Evolutionary conservation across 2,113 vertebrate species (phyloP), one percentile per base, ranked within the genome.

Genomic region (Microcebus tavaratra): DNA sequence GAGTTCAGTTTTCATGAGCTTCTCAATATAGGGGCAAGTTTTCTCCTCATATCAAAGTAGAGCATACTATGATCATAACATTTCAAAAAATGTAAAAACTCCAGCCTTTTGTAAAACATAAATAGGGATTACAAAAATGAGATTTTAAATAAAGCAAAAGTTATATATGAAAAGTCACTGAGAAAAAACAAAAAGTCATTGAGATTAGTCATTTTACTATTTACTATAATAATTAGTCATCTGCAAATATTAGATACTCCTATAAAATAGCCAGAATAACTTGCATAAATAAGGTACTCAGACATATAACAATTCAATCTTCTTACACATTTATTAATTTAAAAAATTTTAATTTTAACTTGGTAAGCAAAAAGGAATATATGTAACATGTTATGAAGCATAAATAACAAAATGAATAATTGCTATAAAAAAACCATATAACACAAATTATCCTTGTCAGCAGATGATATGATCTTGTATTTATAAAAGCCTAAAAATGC

Each of bases 81-180:
- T 80, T 45, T 48, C 1, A 34, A 34, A 63, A 80, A 36, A 72
- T 27, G 15, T 29, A 42, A 36, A 68, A 91, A 93, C 18, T 55
- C 61, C 12, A 82, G 42, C 29, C 29, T 96, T 87, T 50, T 63
- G 15, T 80, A 90, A 87, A 90, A 76, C 23, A 95, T 48, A 85
- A 67, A 57, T 6, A 55, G 23, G 34, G 42, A 91, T 70, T 36
- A 34, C 27, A 36, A 94, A 89, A 90, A 67, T 48, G n/a, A 80
- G 23, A 86, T 86, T 70, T 29, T 61, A 53, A 87, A 82, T 63
- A 45, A 53, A 72, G 39, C n/a, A 65, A 79, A 96, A 83, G 36
- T 72, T 61, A 68, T 6, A 65, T 17, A 59, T 36, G 50, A 55
- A 86, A 94, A 80, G 21, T 57, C 55, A 57, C 20, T 57, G 55